A percentile compares a stretch with the other conserved stretches of the same genome.
Conservation (phyloP, 37 sponge, comb jelly and placozoan genomes). For the Mnemiopsis leidyi region DNA sequence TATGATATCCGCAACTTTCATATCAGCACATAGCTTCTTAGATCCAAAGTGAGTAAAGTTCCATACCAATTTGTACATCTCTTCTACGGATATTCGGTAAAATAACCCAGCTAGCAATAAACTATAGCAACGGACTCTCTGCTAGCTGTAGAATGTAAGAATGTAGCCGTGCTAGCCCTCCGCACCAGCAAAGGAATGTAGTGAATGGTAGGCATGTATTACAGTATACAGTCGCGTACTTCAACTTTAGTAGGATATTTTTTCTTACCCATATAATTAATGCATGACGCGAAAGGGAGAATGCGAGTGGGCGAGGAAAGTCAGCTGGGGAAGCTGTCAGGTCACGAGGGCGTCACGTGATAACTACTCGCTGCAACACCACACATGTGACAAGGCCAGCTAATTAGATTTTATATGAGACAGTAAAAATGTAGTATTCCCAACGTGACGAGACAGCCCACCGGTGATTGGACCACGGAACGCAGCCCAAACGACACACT, state of each 20-base stretch:
- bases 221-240: neutral
- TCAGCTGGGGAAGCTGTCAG: neutral
- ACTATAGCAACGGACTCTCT: neutral
- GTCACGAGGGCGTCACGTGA: neutral
- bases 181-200: neutral
- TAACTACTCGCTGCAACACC: neutral
- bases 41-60: no score
- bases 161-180: neutral
- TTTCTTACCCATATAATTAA: constrained; percentile 1
- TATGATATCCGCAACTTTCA: no score
- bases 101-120: no score
- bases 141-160: neutral
- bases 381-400: neutral
- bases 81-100: no score
- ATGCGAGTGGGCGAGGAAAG: neutral
- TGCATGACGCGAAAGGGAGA: neutral
- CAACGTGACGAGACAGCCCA: neutral
- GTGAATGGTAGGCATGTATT: neutral
- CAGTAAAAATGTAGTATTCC: constrained; percentile 32
- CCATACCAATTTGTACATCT: no score
- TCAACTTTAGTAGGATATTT: neutral
- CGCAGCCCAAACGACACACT: neutral
- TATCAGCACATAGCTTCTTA: no score
- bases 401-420: constrained; percentile 27
- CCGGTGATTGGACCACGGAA: neutral